Evolutionary conservation across 2,113 vertebrate genomes (phyloP).

Genomic region (Solenodon paradoxus): DNA sequence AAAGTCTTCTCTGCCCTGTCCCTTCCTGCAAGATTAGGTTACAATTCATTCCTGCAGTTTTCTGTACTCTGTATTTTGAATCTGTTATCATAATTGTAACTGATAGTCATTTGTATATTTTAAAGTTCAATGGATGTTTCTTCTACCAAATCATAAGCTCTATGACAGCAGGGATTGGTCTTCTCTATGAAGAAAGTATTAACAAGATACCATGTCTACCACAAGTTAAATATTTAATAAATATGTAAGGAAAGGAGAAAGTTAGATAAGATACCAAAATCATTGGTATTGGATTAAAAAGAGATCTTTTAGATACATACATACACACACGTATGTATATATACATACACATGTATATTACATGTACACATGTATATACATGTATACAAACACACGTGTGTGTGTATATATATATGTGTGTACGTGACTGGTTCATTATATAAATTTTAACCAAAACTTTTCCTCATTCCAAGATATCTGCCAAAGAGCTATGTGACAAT

Average conservation of each 20-base stretch:
- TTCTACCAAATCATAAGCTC: background rate
- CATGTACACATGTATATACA: too few species aligned
- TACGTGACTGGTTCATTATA: background rate
- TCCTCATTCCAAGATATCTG: background rate
- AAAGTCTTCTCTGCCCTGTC: background rate
- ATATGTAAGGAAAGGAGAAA: background rate
- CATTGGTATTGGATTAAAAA: background rate
- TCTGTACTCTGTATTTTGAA: background rate
- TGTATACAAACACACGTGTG: too few species aligned
- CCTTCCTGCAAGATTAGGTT: background rate
- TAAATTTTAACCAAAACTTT: background rate
- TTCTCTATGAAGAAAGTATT: background rate
- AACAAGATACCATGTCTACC: background rate
- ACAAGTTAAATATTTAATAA: background rate
- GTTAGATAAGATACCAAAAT: background rate
- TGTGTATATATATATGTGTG: background rate
- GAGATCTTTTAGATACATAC: background rate
- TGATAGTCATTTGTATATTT: background rate
- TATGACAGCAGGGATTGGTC: background rate
- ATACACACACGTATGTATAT: too few species aligned
- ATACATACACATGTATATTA: background rate
- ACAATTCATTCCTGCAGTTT: background rate
- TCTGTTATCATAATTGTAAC: background rate
- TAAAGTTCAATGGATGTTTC: background rate
- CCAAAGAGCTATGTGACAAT: background rate